Conservation (phyloP, 2,797 vertebrate genomes). For the Schizothorax lantsangensis region DNA sequence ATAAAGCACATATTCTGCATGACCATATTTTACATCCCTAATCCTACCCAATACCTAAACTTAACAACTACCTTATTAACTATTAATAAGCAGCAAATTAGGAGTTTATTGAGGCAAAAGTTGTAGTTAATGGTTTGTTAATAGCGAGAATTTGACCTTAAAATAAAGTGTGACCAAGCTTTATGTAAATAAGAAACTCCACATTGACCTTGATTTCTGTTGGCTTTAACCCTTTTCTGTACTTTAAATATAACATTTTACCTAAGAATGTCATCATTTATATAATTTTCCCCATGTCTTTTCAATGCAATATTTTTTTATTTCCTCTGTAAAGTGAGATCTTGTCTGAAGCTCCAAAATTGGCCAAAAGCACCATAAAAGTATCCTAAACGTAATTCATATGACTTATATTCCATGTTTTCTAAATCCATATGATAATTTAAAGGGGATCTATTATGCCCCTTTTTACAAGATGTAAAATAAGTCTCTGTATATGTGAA, state of each 20-base stretch:
- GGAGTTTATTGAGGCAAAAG: not conserved
- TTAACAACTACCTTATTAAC: not conserved
- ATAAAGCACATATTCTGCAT: too few species aligned
- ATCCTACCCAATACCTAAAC: not conserved
- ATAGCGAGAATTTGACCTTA: too few species aligned
- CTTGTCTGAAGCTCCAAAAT: not conserved
- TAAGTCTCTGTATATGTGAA: too few species aligned
- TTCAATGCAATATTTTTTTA: not conserved
- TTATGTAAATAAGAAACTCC: not conserved
- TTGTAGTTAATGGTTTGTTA: not conserved
- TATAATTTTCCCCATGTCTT: not conserved
- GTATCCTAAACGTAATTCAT: not conserved
- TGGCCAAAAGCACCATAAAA: not conserved
- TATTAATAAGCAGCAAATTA: not conserved
- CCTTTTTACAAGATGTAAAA: too few species aligned
- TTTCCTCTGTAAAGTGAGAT: not conserved
- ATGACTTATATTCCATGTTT: not conserved
- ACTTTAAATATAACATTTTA: not conserved
- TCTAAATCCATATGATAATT: not conserved
- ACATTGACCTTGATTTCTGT: not conserved
- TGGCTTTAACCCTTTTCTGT: not conserved
- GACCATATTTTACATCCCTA: too few species aligned
- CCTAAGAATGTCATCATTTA: not conserved
- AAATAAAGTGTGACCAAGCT: not conserved
- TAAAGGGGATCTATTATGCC: too few species aligned